phyloP scores from a whole-genome alignment of 2,888 invertebrate species.

The Nasonovia ribisnigri region DNA sequence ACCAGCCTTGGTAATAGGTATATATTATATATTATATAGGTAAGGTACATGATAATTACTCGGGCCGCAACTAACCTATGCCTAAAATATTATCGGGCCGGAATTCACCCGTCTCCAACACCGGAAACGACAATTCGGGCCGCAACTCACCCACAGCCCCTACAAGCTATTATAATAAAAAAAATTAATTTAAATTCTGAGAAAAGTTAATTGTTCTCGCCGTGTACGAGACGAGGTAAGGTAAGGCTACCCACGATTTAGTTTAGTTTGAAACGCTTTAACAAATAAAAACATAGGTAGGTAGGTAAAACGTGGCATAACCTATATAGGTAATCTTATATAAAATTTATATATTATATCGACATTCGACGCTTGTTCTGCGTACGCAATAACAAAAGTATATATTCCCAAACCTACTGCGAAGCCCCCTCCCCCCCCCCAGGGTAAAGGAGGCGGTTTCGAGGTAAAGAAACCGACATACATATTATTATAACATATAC shows the following conservation, averaged over 20 bases:
- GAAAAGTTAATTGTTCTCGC: neutral
- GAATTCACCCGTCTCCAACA: too few relatives aligned
- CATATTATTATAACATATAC: neutral
- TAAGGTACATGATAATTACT: too few relatives aligned
- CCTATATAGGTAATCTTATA: neutral
- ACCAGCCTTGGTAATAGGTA: too few relatives aligned
- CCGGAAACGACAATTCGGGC: too few relatives aligned
- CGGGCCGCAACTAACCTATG: too few relatives aligned
- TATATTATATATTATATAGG: too few relatives aligned
- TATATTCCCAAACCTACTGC: too few relatives aligned
- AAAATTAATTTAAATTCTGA: neutral
- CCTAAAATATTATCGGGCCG: too few relatives aligned
- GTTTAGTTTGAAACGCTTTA: neutral
- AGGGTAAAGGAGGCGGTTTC: neutral
- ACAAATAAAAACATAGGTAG: neutral
- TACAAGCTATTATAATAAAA: neutral
- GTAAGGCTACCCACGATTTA: neutral
- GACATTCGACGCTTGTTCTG: neutral
- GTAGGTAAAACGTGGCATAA: too few relatives aligned
- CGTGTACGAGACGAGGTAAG: neutral
- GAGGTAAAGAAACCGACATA: neutral
- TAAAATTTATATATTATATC: neutral
- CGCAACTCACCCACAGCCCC: too few relatives aligned
- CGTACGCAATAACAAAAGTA: neutral
- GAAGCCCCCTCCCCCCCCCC: neutral